These are phyloP conservation scores for Heliconius ismenius DNA, from an alignment of 2,888 invertebrate genomes.

Conservation along the genomic window DNA sequence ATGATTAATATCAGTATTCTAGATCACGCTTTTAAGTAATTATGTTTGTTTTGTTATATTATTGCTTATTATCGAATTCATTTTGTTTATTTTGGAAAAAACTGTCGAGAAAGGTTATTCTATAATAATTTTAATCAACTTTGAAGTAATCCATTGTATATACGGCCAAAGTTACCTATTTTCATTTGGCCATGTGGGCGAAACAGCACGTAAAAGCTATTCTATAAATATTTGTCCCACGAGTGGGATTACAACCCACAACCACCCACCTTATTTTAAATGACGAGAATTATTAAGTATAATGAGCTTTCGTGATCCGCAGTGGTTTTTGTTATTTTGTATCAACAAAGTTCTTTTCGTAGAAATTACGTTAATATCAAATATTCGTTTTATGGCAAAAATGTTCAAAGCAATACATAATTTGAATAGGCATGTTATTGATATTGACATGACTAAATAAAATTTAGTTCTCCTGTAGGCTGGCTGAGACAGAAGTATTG, in stretches of 20 bases:
- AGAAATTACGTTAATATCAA: background rate
- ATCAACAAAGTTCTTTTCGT: background rate
- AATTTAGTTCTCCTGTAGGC: background rate
- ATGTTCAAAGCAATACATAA: slow-evolving; percentile 6
- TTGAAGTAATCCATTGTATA: too few relatives aligned
- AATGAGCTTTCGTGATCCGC: background rate
- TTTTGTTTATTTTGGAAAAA: too few relatives aligned
- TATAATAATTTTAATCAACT: too few relatives aligned
- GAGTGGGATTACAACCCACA: background rate
- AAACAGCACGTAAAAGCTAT: too few relatives aligned
- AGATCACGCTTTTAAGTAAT: too few relatives aligned
- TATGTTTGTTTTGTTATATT: too few relatives aligned
- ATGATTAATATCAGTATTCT: too few relatives aligned
- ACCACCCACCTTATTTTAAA: background rate
- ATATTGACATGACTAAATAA: background rate
- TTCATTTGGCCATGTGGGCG: too few relatives aligned
- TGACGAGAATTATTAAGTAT: background rate
- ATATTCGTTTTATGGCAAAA: background rate
- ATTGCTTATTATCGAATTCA: too few relatives aligned
- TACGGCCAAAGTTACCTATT: too few relatives aligned
- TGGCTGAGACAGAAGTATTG: background rate
- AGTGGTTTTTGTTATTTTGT: background rate
- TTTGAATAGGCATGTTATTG: slow-evolving; percentile 9
- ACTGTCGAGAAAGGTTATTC: too few relatives aligned
- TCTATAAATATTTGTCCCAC: background rate